A percentile compares a stretch with the other conserved stretches of the same genome.
These are phyloP conservation scores for Micoletzkya japonica DNA, from an alignment of 2,888 invertebrate genomes.

Conservation along the genomic window DNA sequence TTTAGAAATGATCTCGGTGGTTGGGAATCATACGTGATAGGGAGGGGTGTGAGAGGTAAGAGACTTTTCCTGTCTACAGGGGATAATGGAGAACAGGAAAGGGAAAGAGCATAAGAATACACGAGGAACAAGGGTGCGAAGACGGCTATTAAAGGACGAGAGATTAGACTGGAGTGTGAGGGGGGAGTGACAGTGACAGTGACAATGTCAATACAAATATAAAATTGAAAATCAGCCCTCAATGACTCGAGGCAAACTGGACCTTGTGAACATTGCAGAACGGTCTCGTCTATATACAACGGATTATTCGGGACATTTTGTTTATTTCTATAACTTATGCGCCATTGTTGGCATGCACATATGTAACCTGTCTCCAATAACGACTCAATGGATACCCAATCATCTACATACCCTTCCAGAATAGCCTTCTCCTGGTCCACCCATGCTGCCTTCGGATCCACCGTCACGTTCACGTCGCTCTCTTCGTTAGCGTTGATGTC, in stretches of 20 bases:
- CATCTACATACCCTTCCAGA: slow-evolving; percentile 67
- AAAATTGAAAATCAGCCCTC: too few species aligned
- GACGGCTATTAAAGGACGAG: slow-evolving; percentile 24
- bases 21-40: too few species aligned
- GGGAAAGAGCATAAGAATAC: neutral
- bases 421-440: slow-evolving; percentile 76
- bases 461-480: slow-evolving; percentile 86
- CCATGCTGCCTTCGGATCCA: slow-evolving; percentile 77
- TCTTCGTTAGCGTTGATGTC: slow-evolving; percentile 81
- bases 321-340: too few species aligned
- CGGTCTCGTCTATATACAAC: too few species aligned
- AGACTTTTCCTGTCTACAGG: slow-evolving; percentile 11
- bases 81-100: slow-evolving; percentile 6
- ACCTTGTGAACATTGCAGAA: too few species aligned
- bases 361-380: neutral
- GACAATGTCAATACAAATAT: too few species aligned
- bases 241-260: too few species aligned
- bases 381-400: too few species aligned
- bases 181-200: too few species aligned
- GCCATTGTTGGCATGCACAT: neutral
- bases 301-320: too few species aligned
- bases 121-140: neutral
- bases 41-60: neutral
- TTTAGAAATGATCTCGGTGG: too few species aligned
- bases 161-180: slow-evolving; percentile 45